Conservation (phyloP, 1,140 invertebrate species). For the Solenopsis invicta region DNA sequence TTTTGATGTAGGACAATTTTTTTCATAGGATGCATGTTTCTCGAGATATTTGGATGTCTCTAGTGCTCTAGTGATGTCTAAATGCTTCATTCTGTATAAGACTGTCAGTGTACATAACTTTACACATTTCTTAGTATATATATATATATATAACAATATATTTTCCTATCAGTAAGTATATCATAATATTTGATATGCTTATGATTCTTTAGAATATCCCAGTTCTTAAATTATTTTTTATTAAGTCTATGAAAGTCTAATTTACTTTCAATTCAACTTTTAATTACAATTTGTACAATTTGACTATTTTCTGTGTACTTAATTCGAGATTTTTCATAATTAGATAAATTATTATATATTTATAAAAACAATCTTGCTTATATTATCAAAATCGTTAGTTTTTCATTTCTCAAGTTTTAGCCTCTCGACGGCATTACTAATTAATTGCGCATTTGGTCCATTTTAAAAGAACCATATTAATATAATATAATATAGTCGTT, state of each 20-base stretch:
- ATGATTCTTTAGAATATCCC: too few species aligned
- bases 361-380: background rate
- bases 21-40: too few species aligned
- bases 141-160: too few species aligned
- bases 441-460: background rate
- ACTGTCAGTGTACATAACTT: too few species aligned
- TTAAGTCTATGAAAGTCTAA: background rate
- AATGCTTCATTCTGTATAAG: too few species aligned
- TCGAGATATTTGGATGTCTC: too few species aligned
- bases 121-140: too few species aligned
- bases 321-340: background rate
- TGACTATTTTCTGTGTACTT: background rate
- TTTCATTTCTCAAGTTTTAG: background rate
- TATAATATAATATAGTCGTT: background rate
- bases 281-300: background rate
- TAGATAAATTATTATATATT: background rate
- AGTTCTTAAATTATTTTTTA: background rate
- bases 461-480: constrained; percentile 56
- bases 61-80: too few species aligned
- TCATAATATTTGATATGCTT: too few species aligned
- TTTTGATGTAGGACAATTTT: too few species aligned
- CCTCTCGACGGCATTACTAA: background rate
- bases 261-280: background rate
- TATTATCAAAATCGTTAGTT: background rate
- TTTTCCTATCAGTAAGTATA: too few species aligned